These are phyloP conservation scores for Crotophaga sulcirostris DNA, from an alignment of 2,113 vertebrate species.

Conservation along the genomic window DNA sequence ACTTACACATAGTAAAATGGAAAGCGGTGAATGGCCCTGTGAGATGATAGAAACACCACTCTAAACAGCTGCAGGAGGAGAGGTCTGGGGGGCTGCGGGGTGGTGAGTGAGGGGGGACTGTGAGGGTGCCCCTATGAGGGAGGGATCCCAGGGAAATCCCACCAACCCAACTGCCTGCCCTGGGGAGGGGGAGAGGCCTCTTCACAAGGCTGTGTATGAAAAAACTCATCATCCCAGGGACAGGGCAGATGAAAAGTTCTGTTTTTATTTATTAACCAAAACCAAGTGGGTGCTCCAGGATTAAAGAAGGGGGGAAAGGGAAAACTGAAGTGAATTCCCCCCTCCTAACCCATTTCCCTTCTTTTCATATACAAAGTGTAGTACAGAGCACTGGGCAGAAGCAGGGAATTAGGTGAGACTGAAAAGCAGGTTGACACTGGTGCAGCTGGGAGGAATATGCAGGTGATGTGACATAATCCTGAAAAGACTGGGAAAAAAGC, in stretches of 20 bases:
- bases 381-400: background rate
- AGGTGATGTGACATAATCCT: background rate
- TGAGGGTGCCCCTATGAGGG: background rate
- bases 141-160: too few species aligned
- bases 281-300: background rate
- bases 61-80: background rate
- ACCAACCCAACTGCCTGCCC: too few species aligned
- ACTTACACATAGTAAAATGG: background rate
- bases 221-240: background rate
- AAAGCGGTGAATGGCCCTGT: background rate
- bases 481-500: background rate
- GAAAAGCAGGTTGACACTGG: background rate
- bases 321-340: background rate
- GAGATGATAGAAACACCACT: background rate
- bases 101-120: background rate
- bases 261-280: background rate
- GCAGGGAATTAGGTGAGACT: background rate
- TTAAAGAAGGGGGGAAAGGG: background rate
- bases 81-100: background rate
- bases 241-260: background rate
- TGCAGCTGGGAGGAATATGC: background rate
- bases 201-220: background rate
- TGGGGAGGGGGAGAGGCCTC: background rate
- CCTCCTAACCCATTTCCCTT: background rate
- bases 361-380: background rate